Evolutionary conservation across 2,888 invertebrate genomes (phyloP), one percentile per base, ranked within the genome.

Genomic region (Lasioglossum zephyrum): DNA sequence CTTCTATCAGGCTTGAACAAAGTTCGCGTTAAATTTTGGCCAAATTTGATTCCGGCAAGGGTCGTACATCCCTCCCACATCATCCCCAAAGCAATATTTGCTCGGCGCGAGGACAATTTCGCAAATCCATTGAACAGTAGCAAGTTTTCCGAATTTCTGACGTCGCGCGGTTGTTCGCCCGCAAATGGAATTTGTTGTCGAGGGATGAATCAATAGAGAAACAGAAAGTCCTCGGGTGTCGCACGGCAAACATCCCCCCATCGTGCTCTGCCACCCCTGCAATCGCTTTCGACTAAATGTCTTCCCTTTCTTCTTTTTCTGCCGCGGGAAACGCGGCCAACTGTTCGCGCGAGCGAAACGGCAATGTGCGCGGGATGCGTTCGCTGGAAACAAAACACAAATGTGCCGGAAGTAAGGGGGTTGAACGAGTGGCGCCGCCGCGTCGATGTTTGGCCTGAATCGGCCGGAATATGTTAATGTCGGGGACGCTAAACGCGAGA

Each of bases 351-450:
- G 60, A 79, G 69, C 83, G 78, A 73, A 85, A 85, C 73, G 86
- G 73, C 82, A 85, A 88, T 72, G 82, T 53, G 70, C 77, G 69
- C 91, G 92, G 91, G 89, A 89, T 85, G 89, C 90, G 90, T 87
- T 90, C 91, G 90, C 91, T 93, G 92, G 92, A 93, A 93, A 93
- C 93, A 93, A 93, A 94, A 92, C 92, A 93, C 92, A 93, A 94
- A 94, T 94, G 94, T 93, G 92, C 91, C 92, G 94, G 94, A 94
- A 94, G 92, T 92, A 93, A 94, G 93, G 93, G 93, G 89, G 73
- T 63, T 85, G 90, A 92, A 91, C 90, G 91, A 89, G 91, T 91
- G 94, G 93, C 94, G 94, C 94, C 94, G 89, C 89, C 81, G 86
- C 84, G 93, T 91, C 93, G 93, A 92, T 92, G 88, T 92, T 92